Evolutionary conservation across 2,113 vertebrate genomes (phyloP), one percentile per base, ranked within the genome.

Genomic region (Macroglossus sobrinus): DNA sequence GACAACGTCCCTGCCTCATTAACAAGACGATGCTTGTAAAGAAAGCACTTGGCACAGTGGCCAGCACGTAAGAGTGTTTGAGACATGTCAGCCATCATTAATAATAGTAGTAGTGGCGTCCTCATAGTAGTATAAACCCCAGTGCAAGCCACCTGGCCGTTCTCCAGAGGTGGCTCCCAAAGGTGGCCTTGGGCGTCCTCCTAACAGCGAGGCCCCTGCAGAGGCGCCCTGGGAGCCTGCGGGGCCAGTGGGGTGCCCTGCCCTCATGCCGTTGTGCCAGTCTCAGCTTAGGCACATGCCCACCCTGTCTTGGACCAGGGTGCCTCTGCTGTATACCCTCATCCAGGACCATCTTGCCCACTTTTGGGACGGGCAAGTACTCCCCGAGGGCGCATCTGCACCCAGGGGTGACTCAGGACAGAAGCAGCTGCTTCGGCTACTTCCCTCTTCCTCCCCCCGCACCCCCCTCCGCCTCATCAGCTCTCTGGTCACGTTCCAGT

Each of bases 401-500:
- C 76, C 72, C 91, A 4, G 13, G 24, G 85, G 55, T 21, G 57
- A 35, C 3, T 0, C 53, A 7, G 57, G 69, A 28, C 35, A 3
- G 69, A 55, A 2, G 26, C 53, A 5, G 81, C 89, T 55, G 45
- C 38, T 28, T 12, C 15, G 12, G 90, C 90, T 33, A 16, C 89
- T 19, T 64, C 38, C 78, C 40, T 66, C n/a, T n/a, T n/a, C 26
- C 50, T 1, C 0, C 28, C 7, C 59, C n/a, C n/a, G n/a, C n/a
- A n/a, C n/a, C n/a, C 66, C n/a, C 69, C 0, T 0, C 71, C 38
- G 1, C 57, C 57, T 78, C 88, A 53, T 95, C 38, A 47, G n/a
- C 69, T 89, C 76, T 45, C 97, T 47, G 88, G 90, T 89, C 87
- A 61, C 50, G 96, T 78, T 66, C 84, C 93, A 18, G 0, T 1